Evolutionary conservation across 2,888 invertebrate species (phyloP).

Genomic region (Drosophila algonquin): DNA sequence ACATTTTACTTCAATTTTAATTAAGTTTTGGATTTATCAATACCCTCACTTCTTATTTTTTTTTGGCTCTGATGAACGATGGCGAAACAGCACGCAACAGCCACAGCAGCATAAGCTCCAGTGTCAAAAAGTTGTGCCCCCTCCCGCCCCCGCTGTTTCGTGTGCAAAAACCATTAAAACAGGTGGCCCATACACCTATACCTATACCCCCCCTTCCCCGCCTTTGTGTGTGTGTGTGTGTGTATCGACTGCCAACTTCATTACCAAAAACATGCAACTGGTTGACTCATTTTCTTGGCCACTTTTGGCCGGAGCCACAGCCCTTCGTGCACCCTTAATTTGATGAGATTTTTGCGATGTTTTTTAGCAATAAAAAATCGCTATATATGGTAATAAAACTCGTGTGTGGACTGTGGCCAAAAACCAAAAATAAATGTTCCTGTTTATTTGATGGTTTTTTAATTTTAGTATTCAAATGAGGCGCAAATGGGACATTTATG

Average conservation of each 20-base stretch:
- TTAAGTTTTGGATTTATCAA: conserved; percentile 55
- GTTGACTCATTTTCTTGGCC: conserved; percentile 68
- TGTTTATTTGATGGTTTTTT: conserved; percentile 61
- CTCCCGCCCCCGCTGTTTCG: conserved; percentile 32
- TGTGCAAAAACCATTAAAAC: conserved; percentile 70
- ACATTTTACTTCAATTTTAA: conserved; percentile 58
- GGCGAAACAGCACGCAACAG: conserved; percentile 52
- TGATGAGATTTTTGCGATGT: conserved; percentile 52
- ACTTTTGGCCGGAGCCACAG: conserved; percentile 3
- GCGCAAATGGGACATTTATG: conserved; percentile 1
- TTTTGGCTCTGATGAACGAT: conserved; percentile 49
- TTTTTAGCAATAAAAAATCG: conserved; percentile 66
- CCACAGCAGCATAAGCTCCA: conserved; percentile 58
- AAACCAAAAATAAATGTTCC: conserved; percentile 25
- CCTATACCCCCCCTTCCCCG: background rate
- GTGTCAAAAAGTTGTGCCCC: conserved; percentile 53
- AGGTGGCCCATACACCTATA: conserved; percentile 54
- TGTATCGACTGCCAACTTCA: conserved; percentile 8
- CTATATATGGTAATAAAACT: conserved; percentile 75
- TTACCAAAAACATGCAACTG: conserved; percentile 59
- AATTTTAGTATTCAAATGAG: conserved; percentile 57
- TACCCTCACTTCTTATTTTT: background rate
- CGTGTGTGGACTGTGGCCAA: background rate
- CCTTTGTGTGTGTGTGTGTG: too few relatives aligned
- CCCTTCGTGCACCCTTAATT: conserved; percentile 30